Evolutionary conservation across 37 sponge, comb jelly and placozoan species (phyloP), one percentile per base, ranked within the genome.

Genomic region (Oscarella lobularis): DNA sequence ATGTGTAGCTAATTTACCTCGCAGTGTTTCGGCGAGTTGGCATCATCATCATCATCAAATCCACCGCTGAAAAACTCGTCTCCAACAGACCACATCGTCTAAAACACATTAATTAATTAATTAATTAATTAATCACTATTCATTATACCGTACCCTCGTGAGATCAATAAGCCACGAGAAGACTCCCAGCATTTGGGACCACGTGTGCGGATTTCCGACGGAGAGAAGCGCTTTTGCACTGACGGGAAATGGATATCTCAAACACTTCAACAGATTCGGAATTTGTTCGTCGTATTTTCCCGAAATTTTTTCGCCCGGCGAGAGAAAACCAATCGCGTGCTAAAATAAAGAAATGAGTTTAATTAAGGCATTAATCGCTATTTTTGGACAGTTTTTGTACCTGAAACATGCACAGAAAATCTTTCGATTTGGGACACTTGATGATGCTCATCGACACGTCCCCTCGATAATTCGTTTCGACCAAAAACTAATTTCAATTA

Each of bases 21-120:
- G 9, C 9, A 48, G 14, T 48, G 14, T 48, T 48, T 48, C 14
- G 60, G 60, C 9, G 60, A 27, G 14, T 20, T 27, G 60, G 9
- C 60, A 48, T 48, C 60, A 48, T 48, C 60, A 48, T 48, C 60
- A 48, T 48, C 60, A 48, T 48, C 14, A 48, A 9, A 48, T 48
- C 60, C 60, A 48, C 60, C 60, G 60, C 9, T 9, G 20, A 48
- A 9, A 48, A 48, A 48, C 60, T 48, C 60, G 9, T 20, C 9
- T 48, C 60, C 9, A 9, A 48, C 20, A 20, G 14, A 48, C 60
- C 9, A 48, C 14, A 48, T 48, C 14, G 60, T 48, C 60, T 27
- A 48, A 27, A 9, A 48, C 60, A 48, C 9, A 27, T 20, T 20
- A 48, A 20, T 48, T 48, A 27, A 20, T 20, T 9, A 27, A 48